These are phyloP conservation scores for Strigamia maritima DNA, from an alignment of 2,888 invertebrate species.

Conservation along the genomic window DNA sequence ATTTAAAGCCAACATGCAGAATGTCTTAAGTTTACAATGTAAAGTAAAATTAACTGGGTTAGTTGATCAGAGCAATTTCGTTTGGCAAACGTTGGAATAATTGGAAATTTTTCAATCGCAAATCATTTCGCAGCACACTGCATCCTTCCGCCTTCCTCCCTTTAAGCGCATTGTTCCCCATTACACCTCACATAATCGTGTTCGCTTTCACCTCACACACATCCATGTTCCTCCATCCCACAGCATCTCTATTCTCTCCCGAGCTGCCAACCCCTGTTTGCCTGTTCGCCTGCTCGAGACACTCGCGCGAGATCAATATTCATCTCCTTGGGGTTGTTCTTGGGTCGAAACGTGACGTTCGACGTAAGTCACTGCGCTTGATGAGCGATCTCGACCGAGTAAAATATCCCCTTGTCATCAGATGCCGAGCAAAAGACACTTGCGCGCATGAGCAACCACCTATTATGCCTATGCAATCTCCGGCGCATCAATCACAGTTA, in stretches of 20 bases:
- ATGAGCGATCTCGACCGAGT: slow-evolving; percentile 5
- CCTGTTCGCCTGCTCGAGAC: neutral
- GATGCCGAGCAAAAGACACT: slow-evolving; percentile 18
- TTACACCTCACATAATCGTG: too few species aligned
- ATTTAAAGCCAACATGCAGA: too few species aligned
- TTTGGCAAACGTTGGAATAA: too few species aligned
- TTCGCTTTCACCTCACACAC: neutral
- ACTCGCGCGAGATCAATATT: neutral
- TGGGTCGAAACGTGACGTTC: slow-evolving; percentile 19
- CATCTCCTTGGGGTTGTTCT: slow-evolving; percentile 17
- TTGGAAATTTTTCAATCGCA: too few species aligned
- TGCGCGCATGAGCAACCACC: neutral
- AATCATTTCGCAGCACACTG: too few species aligned
- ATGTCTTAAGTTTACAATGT: too few species aligned
- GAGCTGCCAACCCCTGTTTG: neutral
- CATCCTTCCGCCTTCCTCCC: too few species aligned
- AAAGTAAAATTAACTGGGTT: too few species aligned
- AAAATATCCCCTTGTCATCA: slow-evolving; percentile 23
- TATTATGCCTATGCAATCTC: neutral
- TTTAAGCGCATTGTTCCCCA: too few species aligned
- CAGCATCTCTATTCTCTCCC: too few species aligned
- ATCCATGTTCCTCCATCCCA: neutral
- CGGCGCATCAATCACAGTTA: neutral
- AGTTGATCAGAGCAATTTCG: too few species aligned
- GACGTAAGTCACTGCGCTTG: slow-evolving; percentile 16